Conservation (phyloP, 1,140 invertebrate species). For the Aricia agestis region DNA sequence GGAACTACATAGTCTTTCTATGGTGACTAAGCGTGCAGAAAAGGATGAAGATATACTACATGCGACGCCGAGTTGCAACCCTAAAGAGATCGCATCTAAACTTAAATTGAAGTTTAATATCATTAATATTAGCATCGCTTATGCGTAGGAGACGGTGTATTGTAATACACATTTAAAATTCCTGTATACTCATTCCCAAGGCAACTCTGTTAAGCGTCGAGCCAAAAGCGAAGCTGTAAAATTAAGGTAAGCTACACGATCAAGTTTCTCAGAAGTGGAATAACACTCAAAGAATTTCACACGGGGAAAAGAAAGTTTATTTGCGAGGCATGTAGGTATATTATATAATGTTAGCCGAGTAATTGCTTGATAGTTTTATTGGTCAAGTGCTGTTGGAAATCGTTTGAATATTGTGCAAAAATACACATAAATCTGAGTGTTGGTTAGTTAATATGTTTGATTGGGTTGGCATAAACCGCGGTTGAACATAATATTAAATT, state of each 20-base stretch:
- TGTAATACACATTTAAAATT: constrained; percentile 13
- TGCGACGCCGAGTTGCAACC: not conserved
- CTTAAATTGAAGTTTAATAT: constrained; percentile 28
- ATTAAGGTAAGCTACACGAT: constrained; percentile 8
- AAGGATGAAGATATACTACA: not conserved
- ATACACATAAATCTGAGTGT: too few species aligned
- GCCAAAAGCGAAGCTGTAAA: constrained; percentile 3
- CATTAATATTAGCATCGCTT: constrained; percentile 16
- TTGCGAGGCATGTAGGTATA: not conserved
- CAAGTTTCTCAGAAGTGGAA: constrained; percentile 13
- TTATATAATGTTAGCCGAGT: not conserved
- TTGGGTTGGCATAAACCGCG: too few species aligned
- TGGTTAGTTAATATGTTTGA: too few species aligned
- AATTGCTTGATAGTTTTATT: not conserved
- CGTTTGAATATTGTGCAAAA: too few species aligned
- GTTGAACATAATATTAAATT: too few species aligned
- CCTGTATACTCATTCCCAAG: not conserved
- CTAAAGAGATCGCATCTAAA: constrained; percentile 17
- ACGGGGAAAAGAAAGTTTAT: constrained; percentile 15
- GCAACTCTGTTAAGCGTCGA: not conserved
- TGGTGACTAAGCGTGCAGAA: too few species aligned
- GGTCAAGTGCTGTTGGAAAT: not conserved
- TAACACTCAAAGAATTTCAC: constrained; percentile 14
- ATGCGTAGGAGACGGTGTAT: constrained; percentile 4
- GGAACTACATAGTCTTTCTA: too few species aligned